phyloP scores from a whole-genome alignment of 2,888 invertebrate genomes.

The Lasioglossum zephyrum region DNA sequence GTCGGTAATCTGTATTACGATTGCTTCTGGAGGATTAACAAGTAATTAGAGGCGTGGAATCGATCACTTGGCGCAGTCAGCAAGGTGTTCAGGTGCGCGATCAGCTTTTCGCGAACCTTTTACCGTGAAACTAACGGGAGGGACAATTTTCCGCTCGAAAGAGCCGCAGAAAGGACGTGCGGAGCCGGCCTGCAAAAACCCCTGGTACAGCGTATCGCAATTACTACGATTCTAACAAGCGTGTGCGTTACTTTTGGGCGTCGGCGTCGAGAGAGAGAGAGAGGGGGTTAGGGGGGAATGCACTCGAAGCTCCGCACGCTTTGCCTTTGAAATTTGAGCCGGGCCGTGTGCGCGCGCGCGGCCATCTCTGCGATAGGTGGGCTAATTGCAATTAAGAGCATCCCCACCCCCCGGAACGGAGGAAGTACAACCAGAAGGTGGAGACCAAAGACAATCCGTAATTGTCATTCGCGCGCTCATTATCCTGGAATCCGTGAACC shows the following conservation, averaged over 20 bases:
- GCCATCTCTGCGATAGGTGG: slow-evolving; percentile 23
- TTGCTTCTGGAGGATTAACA: not conserved
- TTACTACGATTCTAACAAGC: slow-evolving; percentile 10
- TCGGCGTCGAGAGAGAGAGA: not conserved
- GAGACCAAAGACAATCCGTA: slow-evolving; percentile 63
- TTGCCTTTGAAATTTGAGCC: slow-evolving; percentile 19
- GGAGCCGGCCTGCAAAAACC: not conserved
- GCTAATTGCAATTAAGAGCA: slow-evolving; percentile 71
- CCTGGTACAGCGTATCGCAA: not conserved
- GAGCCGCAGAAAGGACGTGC: not conserved
- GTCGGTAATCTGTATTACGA: not conserved
- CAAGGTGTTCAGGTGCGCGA: not conserved
- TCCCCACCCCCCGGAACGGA: slow-evolving; percentile 10
- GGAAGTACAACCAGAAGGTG: slow-evolving; percentile 59
- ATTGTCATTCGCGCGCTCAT: slow-evolving; percentile 69
- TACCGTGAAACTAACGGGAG: not conserved
- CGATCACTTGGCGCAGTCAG: not conserved
- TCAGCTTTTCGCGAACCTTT: not conserved
- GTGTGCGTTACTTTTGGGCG: slow-evolving; percentile 19
- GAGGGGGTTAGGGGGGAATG: not conserved
- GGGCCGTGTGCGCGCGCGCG: not conserved
- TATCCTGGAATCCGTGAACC: slow-evolving; percentile 65
- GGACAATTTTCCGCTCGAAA: not conserved
- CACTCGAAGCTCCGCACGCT: not conserved
- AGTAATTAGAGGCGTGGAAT: not conserved